Base-by-base conservation (phyloP, 2,113 vertebrate species). In the Podilymbus podiceps region DNA sequence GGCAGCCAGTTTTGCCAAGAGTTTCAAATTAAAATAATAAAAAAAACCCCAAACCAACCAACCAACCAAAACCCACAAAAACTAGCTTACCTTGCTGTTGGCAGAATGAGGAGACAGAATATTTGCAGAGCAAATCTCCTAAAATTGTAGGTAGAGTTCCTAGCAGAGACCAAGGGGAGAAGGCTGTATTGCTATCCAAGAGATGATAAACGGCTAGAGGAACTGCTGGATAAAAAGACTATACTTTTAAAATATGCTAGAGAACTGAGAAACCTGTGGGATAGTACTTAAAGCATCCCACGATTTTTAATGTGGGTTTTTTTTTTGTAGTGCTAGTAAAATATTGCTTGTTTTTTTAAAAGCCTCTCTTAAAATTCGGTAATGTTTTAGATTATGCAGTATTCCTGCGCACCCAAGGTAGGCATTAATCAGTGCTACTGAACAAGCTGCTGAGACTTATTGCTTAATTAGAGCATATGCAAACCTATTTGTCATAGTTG, bases 331-430 rank as follows among this genome's bases (percentile, higher is more conserved):
- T 1, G 27, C 69, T 85, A 82, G 35, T 85, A 82, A 95, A 91
- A 88, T 67, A 93, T 4, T 55, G 88, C 80, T 84, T 24, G 67
- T 9, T 44, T 95, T 95, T 97, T 93, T 91, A 88, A 96, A 94
- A 91, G 84, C 58, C 68, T 92, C 67, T 83, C 79, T 86, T 89
- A 86, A 91, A 72, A 67, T 44, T 85, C 64, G 30, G 40, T 79
- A 49, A 55, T 35, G 66, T 84, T 95, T 89, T 40, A 8, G 78
- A 12, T 56, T 35, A 33, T 38, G 38, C 56, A 27, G 66, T 28
- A 46, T 91, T 88, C 46, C 44, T 63, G 49, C n/a, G 81, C 59
- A 28, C 76, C 67, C 77, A 53, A 49, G 81, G 52, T 77, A 56
- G 92, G 38, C 49, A 35, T 92, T 77, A 77, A 84, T 92, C 88